Conservation (phyloP, 2,797 vertebrate genomes). For the Carcharodon carcharias region DNA sequence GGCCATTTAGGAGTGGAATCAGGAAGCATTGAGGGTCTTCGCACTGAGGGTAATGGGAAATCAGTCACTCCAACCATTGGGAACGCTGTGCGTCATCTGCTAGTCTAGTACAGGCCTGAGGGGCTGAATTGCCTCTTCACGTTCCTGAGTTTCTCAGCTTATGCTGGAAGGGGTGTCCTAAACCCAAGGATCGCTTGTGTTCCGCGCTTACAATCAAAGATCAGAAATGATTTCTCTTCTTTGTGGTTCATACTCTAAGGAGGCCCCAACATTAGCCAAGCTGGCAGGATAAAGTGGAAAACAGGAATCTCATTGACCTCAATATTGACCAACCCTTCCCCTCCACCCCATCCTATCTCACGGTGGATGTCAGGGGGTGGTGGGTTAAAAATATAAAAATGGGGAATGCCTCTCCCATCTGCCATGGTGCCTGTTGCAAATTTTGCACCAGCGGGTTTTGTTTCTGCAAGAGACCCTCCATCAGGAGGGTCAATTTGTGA, state of each 20-base stretch:
- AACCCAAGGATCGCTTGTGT: not conserved
- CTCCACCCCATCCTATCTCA: not conserved
- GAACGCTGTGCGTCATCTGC: not conserved
- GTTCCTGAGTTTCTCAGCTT: not conserved
- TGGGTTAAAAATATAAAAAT: not conserved
- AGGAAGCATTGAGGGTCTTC: not conserved
- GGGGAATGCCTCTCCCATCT: too few species aligned
- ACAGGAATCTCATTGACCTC: not conserved
- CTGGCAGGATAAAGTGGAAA: not conserved
- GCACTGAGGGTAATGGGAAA: not conserved
- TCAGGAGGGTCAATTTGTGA: not conserved
- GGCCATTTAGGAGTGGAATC: not conserved
- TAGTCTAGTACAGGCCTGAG: not conserved
- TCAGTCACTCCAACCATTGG: not conserved
- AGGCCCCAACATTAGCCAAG: not conserved
- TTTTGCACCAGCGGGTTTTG: not conserved
- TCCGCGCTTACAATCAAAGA: not conserved
- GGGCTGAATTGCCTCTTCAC: not conserved
- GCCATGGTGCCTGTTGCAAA: not conserved
- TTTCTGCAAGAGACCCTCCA: not conserved
- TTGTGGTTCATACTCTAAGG: not conserved
- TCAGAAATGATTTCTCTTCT: not conserved
- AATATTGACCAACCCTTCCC: not conserved
- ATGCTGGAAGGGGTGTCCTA: not conserved
- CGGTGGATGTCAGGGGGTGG: too few species aligned